Conservation (phyloP, 1,140 invertebrate genomes). For the Drosophila subobscura region DNA sequence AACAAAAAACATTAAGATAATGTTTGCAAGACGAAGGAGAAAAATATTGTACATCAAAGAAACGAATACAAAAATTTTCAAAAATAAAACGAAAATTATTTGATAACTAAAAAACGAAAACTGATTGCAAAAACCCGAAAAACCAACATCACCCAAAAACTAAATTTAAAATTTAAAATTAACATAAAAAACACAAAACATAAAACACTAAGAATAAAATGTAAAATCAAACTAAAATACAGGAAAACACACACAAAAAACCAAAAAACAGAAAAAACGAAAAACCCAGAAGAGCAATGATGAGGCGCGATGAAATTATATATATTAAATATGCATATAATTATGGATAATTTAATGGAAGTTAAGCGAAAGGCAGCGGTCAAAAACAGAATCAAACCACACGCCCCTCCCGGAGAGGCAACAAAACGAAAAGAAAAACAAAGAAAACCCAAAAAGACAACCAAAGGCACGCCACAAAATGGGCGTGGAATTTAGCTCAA, state of each 20-base stretch:
- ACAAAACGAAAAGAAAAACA: constrained; percentile 3
- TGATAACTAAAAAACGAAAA: constrained; percentile 7
- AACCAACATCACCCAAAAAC: constrained; percentile 22
- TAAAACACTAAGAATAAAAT: constrained; percentile 62
- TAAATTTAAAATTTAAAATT: constrained; percentile 32
- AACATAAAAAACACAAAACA: no score
- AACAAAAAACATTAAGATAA: constrained; percentile 18
- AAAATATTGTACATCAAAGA: constrained; percentile 68
- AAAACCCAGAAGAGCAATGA: constrained; percentile 16
- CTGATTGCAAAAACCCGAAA: background rate
- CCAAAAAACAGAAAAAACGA: constrained; percentile 27
- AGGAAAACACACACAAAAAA: constrained; percentile 71
- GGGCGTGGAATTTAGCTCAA: constrained; percentile 74
- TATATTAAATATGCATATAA: constrained; percentile 69
- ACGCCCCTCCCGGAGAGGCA: constrained; percentile 11
- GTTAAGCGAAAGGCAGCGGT: constrained; percentile 55
- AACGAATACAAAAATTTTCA: constrained; percentile 15
- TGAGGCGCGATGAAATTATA: constrained; percentile 48
- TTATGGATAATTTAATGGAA: constrained; percentile 64
- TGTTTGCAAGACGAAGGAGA: constrained; percentile 29
- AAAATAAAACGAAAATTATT: constrained; percentile 34
- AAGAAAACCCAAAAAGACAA: constrained; percentile 34
- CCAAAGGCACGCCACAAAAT: constrained; percentile 50
- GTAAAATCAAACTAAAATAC: constrained; percentile 80
- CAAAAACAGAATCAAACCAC: constrained; percentile 71